Conservation (phyloP, 2,888 invertebrate species). For the Ochropleura leucogaster region DNA sequence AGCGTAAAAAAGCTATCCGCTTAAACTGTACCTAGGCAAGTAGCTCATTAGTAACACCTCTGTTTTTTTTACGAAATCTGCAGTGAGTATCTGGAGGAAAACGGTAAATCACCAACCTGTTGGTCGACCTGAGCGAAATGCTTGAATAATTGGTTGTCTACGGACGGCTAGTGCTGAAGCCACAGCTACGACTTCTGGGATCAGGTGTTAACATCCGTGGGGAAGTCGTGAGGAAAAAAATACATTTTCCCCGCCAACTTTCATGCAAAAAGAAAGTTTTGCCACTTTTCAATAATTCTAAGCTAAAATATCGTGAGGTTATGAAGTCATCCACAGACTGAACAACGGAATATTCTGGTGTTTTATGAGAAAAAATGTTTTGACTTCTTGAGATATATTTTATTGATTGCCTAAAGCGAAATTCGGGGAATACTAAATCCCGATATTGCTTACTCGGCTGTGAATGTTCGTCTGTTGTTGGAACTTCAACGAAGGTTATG, state of each 20-base stretch:
- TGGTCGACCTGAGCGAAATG: slow-evolving; percentile 84
- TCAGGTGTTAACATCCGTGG: slow-evolving; percentile 87
- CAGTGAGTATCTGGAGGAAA: slow-evolving; percentile 73
- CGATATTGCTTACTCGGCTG: slow-evolving; percentile 72
- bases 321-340: slow-evolving; percentile 62
- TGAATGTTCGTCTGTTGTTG: slow-evolving; percentile 70
- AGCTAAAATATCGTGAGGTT: slow-evolving; percentile 55
- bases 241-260: slow-evolving; percentile 64
- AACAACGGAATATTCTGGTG: slow-evolving; percentile 50
- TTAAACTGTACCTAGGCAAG: slow-evolving; percentile 65
- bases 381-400: slow-evolving; percentile 57
- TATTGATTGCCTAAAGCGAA: slow-evolving; percentile 77
- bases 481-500: slow-evolving; percentile 76
- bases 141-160: slow-evolving; percentile 86
- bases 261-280: slow-evolving; percentile 69
- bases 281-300: slow-evolving; percentile 53
- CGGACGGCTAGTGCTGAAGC: slow-evolving; percentile 77
- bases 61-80: slow-evolving; percentile 74
- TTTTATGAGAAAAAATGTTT: slow-evolving; percentile 50
- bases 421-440: slow-evolving; percentile 77
- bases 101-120: slow-evolving; percentile 82
- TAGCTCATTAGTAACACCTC: slow-evolving; percentile 73
- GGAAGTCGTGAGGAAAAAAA: slow-evolving; percentile 80
- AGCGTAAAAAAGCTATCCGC: slow-evolving; percentile 58
- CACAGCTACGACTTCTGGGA: slow-evolving; percentile 74